These are phyloP conservation scores for Chlorops oryzae DNA, from an alignment of 1,140 invertebrate species.

Conservation along the genomic window DNA sequence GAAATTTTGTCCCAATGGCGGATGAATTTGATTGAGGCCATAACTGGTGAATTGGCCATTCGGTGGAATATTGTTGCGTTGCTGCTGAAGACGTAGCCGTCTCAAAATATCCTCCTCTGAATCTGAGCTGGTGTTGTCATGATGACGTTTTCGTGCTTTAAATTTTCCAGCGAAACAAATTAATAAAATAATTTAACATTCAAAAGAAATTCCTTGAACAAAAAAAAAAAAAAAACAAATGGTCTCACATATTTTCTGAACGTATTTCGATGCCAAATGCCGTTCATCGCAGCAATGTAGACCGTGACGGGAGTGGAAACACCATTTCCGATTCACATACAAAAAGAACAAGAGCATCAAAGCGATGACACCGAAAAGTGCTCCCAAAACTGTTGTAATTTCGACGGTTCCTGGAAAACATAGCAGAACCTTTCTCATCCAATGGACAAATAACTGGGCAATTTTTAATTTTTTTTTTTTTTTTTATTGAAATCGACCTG, in stretches of 20 bases:
- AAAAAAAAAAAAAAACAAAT: constrained; percentile 9
- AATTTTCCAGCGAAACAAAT: constrained; percentile 5
- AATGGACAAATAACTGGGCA: background rate
- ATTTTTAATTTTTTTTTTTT: constrained; percentile 1
- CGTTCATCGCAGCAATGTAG: constrained; percentile 58
- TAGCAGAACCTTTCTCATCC: constrained; percentile 1
- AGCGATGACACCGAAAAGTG: constrained; percentile 66
- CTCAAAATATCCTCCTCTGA: constrained; percentile 70
- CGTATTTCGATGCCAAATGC: constrained; percentile 48
- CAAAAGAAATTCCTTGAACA: background rate
- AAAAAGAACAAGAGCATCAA: constrained; percentile 71
- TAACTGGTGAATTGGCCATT: constrained; percentile 33
- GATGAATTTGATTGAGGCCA: constrained; percentile 36
- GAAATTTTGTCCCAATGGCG: constrained; percentile 30
- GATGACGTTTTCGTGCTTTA: constrained; percentile 40
- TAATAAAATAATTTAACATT: too few relatives aligned
- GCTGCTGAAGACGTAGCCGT: constrained; percentile 52
- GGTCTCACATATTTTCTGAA: constrained; percentile 48
- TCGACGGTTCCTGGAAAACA: constrained; percentile 63
- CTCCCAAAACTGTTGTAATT: constrained; percentile 72
- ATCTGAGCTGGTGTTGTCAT: constrained; percentile 62
- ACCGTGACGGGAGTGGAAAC: constrained; percentile 58
- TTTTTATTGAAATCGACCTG: background rate
- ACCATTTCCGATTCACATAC: constrained; percentile 73
- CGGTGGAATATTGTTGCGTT: constrained; percentile 22